Evolutionary conservation across 2,888 invertebrate genomes (phyloP), one percentile per base, ranked within the genome.

Genomic region (Neelides folsomi): DNA sequence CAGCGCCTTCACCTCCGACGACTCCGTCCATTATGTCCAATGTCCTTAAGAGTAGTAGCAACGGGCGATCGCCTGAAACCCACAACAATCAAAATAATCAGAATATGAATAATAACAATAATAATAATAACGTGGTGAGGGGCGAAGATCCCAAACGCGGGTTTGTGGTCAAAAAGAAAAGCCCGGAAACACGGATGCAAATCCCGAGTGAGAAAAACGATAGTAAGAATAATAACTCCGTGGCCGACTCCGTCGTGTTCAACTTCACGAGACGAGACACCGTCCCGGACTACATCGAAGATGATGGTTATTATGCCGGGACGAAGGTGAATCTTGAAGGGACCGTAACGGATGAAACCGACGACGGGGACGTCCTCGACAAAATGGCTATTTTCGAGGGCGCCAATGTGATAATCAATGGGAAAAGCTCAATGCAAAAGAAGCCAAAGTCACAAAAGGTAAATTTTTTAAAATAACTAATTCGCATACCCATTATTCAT

Each of bases 231-330:
- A 42, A 35, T 42, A 50, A 19, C n/a, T 47, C 45, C 39, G 42
- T 36, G 47, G 39, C 19, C 39, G 20, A 48, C 9, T 43, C 80
- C 34, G 80, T 87, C 73, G 85, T 87, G 60, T 89, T 89, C 74
- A 86, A 89, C 75, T 90, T 89, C 73, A 83, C 79, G 71, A 79
- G 83, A 68, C 84, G 83, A 72, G 84, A 84, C 67, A 63, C 65
- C 15, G 86, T 88, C 67, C 89, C 89, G 47, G 86, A 89, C 76
- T 88, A 90, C 72, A 85, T 90, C 68, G 86, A 86, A 70, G 87
- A 88, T 73, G 88, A 89, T 75, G 86, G 86, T 64, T 77, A 82
- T 12, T 66, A 65, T 50, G 49, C 63, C 27, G 57, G 63, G 36
- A 63, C 56, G 44, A 52, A 60, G 37, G 13, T 53, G 10, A 56